Evolutionary conservation across 2,113 vertebrate genomes (phyloP).

Genomic region (Pyxicephalus adspersus): DNA sequence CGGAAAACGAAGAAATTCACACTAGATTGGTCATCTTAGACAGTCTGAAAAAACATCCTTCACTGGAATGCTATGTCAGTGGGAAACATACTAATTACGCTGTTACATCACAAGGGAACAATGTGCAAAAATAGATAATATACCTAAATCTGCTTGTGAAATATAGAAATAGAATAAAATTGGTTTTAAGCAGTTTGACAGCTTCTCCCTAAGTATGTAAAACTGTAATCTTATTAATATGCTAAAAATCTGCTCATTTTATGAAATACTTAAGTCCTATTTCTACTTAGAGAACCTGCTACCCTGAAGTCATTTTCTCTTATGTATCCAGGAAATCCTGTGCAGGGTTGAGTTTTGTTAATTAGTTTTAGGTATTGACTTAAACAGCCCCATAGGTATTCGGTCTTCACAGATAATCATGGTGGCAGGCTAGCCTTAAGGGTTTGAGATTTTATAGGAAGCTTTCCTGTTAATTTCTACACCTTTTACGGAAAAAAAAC

Average conservation of each 20-base stretch:
- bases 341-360: conserved; percentile 33
- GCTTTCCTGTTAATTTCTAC: conserved; percentile 13
- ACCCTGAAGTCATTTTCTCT: conserved; percentile 36
- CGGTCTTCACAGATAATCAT: conserved; percentile 26
- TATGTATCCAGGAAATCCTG: conserved; percentile 45
- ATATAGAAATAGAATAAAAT: conserved; percentile 11
- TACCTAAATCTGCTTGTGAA: not conserved
- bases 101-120: not conserved
- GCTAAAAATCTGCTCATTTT: conserved; percentile 30
- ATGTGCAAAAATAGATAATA: conserved; percentile 3
- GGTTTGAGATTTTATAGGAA: conserved; percentile 26
- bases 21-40: too few species aligned
- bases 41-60: too few species aligned
- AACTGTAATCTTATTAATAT: conserved; percentile 34
- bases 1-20: too few species aligned
- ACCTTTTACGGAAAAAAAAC: conserved; percentile 10
- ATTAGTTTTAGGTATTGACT: conserved; percentile 42
- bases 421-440: conserved; percentile 34
- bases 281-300: conserved; percentile 15
- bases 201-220: conserved; percentile 8
- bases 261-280: conserved; percentile 43
- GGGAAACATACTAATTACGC: conserved; percentile 13
- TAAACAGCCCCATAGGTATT: conserved; percentile 46
- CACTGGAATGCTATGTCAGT: not conserved
- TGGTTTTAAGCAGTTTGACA: conserved; percentile 19